Conservation (phyloP, 2,888 invertebrate species). For the Dynastes hyllus region DNA sequence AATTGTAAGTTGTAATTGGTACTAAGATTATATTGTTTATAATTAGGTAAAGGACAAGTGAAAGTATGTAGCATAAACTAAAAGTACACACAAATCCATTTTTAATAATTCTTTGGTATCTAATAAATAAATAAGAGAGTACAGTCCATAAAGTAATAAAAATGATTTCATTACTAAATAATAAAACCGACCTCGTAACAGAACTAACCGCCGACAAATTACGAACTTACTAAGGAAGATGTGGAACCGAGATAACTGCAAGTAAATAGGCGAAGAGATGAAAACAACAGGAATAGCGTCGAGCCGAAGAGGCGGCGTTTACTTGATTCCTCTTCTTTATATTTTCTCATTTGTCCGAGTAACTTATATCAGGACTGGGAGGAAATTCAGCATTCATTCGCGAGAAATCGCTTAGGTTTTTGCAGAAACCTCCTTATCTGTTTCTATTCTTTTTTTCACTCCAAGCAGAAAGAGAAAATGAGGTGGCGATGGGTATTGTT, state of each 20-base stretch:
- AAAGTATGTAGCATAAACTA: too few species aligned
- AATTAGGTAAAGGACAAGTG: too few species aligned
- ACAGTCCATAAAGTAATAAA: too few species aligned
- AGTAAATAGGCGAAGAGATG: constrained; percentile 19
- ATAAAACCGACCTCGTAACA: constrained; percentile 8
- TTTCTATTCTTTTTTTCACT: constrained; percentile 8
- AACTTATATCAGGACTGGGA: constrained; percentile 2
- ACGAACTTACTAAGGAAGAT: constrained; percentile 11
- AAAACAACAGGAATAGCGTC: constrained; percentile 14
- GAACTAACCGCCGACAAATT: constrained; percentile 8
- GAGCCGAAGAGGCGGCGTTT: constrained; percentile 7
- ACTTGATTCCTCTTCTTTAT: constrained; percentile 31
- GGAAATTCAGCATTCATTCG: constrained; percentile 32
- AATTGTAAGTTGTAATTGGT: too few species aligned
- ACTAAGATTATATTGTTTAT: too few species aligned
- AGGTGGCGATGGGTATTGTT: not conserved
- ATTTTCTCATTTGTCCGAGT: constrained; percentile 23
- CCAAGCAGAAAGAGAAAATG: constrained; percentile 19
- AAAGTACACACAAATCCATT: too few species aligned
- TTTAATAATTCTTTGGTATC: too few species aligned
- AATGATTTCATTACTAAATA: not conserved
- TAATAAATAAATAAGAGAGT: too few species aligned
- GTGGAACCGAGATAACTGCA: constrained; percentile 1
- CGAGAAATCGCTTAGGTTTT: constrained; percentile 23
- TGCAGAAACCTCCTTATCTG: constrained; percentile 11